These are phyloP conservation scores for Coreius guichenoti DNA, from an alignment of 2,797 vertebrate species.

Conservation along the genomic window DNA sequence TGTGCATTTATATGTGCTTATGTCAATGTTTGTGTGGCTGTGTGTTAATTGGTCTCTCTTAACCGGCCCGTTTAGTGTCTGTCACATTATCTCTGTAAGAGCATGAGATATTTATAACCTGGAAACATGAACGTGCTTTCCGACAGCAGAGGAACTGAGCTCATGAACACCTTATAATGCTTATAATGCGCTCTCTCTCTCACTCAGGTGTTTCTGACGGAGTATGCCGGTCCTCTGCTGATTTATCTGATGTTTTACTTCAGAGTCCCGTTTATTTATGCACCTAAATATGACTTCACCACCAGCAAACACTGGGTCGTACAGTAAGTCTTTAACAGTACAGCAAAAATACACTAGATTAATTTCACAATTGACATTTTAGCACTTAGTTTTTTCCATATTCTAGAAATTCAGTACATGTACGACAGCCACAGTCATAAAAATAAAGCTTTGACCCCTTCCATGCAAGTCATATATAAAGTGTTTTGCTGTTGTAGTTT, in stretches of 20 bases:
- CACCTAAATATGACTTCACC: conserved; percentile 91
- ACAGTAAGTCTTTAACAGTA: conserved; percentile 62
- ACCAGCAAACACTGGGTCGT: conserved; percentile 93
- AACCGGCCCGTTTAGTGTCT: conserved; percentile 18
- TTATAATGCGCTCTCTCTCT: conserved; percentile 16
- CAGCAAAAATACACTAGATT: neutral
- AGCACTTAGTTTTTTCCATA: neutral
- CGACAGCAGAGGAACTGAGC: neutral
- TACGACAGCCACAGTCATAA: neutral
- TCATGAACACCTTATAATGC: neutral
- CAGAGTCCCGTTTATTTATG: conserved; percentile 92
- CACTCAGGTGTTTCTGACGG: conserved; percentile 88
- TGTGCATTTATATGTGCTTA: conserved; percentile 10
- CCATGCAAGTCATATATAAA: neutral
- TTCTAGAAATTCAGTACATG: no score
- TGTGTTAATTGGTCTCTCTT: conserved; percentile 54
- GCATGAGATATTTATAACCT: conserved; percentile 36
- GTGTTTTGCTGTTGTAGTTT: conserved; percentile 73
- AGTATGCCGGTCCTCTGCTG: conserved; percentile 89
- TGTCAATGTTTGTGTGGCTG: conserved; percentile 33
- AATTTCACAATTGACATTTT: no score
- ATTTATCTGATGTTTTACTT: conserved; percentile 96
- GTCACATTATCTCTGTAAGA: conserved; percentile 26
- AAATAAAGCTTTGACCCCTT: neutral
- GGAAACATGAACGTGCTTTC: neutral